Evolutionary conservation across 53 echinoderm and acorn worm genomes (phyloP).

Genomic region (Echinometra lucunter): DNA sequence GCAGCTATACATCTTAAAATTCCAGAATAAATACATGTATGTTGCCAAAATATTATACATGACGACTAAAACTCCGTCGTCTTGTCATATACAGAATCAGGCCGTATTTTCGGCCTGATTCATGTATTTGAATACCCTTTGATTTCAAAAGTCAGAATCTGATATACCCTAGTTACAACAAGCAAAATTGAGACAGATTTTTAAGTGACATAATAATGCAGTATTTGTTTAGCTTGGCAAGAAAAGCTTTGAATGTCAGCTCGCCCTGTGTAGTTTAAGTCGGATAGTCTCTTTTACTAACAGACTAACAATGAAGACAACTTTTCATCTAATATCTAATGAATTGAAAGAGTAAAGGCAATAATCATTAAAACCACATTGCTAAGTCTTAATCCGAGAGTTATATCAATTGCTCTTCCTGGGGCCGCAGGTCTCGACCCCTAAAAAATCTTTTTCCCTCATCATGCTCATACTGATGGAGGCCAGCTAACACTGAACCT

Average conservation of each 20-base stretch:
- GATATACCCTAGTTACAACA: no score
- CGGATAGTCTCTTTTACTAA: not conserved
- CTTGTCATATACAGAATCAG: no score
- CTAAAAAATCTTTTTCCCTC: not conserved
- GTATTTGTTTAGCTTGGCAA: not conserved
- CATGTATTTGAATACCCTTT: no score
- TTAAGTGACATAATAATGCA: no score
- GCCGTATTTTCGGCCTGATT: no score
- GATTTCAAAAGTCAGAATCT: no score
- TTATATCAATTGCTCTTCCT: not conserved
- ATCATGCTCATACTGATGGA: not conserved
- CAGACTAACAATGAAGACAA: not conserved
- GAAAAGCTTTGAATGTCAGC: not conserved
- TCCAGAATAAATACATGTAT: no score
- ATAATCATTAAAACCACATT: slow-evolving; percentile 44
- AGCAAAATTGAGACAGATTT: no score
- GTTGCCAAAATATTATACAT: no score
- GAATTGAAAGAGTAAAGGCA: not conserved
- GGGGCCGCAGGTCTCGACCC: not conserved
- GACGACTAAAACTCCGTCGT: no score
- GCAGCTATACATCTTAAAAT: no score
- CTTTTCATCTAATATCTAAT: not conserved
- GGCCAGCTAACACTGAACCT: not conserved
- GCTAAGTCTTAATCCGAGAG: not conserved
- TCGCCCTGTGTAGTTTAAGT: not conserved